Evolutionary conservation across 2,888 invertebrate genomes (phyloP).

Genomic region (Macropis europaea): DNA sequence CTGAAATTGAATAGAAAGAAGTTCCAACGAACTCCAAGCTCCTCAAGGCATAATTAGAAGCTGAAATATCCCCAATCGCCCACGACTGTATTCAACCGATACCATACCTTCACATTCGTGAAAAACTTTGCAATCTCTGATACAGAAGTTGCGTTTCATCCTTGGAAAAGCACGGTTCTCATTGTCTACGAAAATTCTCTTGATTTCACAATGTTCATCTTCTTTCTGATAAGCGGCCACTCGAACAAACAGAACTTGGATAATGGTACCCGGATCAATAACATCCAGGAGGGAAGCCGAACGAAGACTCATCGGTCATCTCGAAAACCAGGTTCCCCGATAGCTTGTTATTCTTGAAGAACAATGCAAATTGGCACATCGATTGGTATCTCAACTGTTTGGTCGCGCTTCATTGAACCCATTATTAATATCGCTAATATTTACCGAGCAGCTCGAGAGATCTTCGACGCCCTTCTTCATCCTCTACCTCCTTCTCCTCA

Average conservation of each 20-base stretch:
- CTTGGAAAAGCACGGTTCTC: too few species aligned
- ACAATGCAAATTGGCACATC: slow-evolving; percentile 45
- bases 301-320: slow-evolving; percentile 13
- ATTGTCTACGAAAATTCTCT: too few species aligned
- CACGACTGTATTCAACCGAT: too few species aligned
- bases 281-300: background rate
- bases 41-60: too few species aligned
- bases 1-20: too few species aligned
- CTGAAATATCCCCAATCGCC: too few species aligned
- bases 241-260: background rate
- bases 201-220: too few species aligned
- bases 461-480: slow-evolving; percentile 14
- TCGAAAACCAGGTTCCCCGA: slow-evolving; percentile 11
- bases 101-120: too few species aligned
- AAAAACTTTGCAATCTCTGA: too few species aligned
- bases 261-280: slow-evolving; percentile 5
- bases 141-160: too few species aligned
- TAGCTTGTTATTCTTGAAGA: slow-evolving; percentile 41
- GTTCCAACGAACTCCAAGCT: too few species aligned
- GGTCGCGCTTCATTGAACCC: slow-evolving; percentile 39
- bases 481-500: background rate
- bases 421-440: slow-evolving; percentile 48
- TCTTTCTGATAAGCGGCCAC: too few species aligned
- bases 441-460: slow-evolving; percentile 37
- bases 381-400: slow-evolving; percentile 26